Evolutionary conservation across 2,888 invertebrate species (phyloP).

Genomic region (Drosophila leonis): DNA sequence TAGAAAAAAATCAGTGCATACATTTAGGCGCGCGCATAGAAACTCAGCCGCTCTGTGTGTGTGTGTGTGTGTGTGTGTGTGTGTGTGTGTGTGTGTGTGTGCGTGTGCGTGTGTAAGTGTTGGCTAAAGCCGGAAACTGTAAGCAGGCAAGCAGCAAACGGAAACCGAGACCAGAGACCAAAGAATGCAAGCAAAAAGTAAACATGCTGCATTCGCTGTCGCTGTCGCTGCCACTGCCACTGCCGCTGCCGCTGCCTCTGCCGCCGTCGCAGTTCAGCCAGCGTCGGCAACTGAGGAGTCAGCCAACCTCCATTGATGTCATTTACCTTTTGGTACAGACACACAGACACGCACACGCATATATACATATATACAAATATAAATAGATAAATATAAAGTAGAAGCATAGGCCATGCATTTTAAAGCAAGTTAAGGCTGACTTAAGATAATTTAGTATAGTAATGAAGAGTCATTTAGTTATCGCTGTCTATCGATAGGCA

Average conservation of each 20-base stretch:
- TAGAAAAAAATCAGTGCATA: constrained; percentile 55
- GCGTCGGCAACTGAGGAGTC: constrained; percentile 47
- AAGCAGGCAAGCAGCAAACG: constrained; percentile 80
- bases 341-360: constrained; percentile 28
- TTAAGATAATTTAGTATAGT: too few relatives aligned
- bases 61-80: constrained; percentile 1
- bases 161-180: constrained; percentile 66
- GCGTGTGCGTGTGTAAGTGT: constrained; percentile 33
- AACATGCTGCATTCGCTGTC: constrained; percentile 44
- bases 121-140: constrained; percentile 73
- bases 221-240: background rate
- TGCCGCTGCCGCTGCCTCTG: constrained; percentile 19
- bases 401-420: background rate
- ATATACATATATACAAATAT: background rate
- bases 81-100: constrained; percentile 9
- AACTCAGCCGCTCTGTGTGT: constrained; percentile 27
- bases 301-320: constrained; percentile 79
- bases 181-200: constrained; percentile 62
- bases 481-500: constrained; percentile 16
- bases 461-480: constrained; percentile 9
- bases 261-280: constrained; percentile 9
- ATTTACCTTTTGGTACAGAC: constrained; percentile 72
- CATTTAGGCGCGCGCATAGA: constrained; percentile 72
- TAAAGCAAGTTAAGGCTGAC: constrained; percentile 16
- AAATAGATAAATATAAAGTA: too few relatives aligned